Percentiles rank a stretch among this genome's conserved stretches.
These are phyloP conservation scores for Erithacus rubecula DNA, from an alignment of 2,797 vertebrate genomes.

Conservation along the genomic window DNA sequence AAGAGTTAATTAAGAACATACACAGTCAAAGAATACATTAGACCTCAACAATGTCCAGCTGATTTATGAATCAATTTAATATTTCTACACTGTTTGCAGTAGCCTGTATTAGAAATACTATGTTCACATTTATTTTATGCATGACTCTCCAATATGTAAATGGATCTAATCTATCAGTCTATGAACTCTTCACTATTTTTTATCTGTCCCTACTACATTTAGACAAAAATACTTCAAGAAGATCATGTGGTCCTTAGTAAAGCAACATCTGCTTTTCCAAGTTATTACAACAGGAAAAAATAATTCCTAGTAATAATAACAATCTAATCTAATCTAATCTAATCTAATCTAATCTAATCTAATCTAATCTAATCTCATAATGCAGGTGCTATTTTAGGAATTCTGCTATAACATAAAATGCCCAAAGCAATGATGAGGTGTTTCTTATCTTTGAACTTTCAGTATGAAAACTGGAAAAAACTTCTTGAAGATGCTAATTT, in stretches of 20 bases:
- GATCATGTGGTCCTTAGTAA: neutral
- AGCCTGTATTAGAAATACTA: neutral
- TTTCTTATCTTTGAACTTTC: neutral
- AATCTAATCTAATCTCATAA: neutral
- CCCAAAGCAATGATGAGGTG: neutral
- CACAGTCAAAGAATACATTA: neutral
- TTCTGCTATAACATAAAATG: neutral
- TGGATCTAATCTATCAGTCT: neutral
- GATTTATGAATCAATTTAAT: neutral
- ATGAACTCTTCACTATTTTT: neutral
- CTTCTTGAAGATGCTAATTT: neutral
- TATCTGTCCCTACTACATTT: neutral
- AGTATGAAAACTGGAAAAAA: neutral
- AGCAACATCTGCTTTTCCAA: neutral
- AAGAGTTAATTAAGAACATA: neutral
- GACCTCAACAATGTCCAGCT: neutral
- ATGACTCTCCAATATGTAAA: neutral
- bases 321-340: neutral
- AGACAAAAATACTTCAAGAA: neutral
- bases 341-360: neutral
- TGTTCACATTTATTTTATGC: neutral
- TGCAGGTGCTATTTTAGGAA: neutral
- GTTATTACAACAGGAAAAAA: neutral
- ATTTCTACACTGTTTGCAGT: neutral
- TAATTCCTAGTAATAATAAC: neutral